phyloP scores from a whole-genome alignment of 2,888 invertebrate species.

The Priocnemis perturbator region DNA sequence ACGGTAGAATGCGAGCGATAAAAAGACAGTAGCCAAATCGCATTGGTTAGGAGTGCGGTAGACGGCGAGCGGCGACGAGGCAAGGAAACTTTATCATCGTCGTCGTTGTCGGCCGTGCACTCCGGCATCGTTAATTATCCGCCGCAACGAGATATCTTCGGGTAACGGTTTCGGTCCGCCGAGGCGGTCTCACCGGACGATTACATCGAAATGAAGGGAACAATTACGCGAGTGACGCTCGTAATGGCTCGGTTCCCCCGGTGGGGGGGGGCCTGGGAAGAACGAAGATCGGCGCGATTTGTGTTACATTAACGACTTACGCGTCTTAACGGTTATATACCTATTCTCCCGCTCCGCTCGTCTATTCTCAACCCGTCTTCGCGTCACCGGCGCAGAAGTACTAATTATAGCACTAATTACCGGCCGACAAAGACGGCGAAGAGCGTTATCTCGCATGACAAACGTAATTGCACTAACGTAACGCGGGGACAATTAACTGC shows the following conservation, averaged over 20 bases:
- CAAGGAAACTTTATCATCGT: slow-evolving; percentile 43
- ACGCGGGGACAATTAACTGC: slow-evolving; percentile 52
- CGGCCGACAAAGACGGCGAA: slow-evolving; percentile 25
- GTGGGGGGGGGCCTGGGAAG: too few relatives aligned
- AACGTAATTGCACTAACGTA: slow-evolving; percentile 50
- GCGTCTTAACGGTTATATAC: too few relatives aligned
- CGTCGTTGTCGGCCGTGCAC: slow-evolving; percentile 37
- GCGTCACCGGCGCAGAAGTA: slow-evolving; percentile 30
- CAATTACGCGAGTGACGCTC: slow-evolving; percentile 1
- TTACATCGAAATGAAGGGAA: slow-evolving; percentile 15
- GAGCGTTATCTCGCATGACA: slow-evolving; percentile 41
- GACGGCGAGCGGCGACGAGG: slow-evolving; percentile 34
- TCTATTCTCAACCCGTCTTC: background rate
- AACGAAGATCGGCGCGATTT: too few relatives aligned
- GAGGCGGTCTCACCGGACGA: slow-evolving; percentile 19
- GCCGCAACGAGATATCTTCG: slow-evolving; percentile 16
- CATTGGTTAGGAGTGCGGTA: background rate
- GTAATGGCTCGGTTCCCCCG: background rate
- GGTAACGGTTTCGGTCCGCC: slow-evolving; percentile 10
- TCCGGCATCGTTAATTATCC: slow-evolving; percentile 30
- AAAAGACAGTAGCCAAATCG: too few relatives aligned
- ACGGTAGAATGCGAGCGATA: too few relatives aligned
- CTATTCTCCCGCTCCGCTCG: too few relatives aligned
- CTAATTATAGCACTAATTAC: slow-evolving; percentile 40
- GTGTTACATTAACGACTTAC: too few relatives aligned